Percentiles rank a stretch among this genome's conserved stretches.
Evolutionary conservation across 2,888 invertebrate species (phyloP).

Genomic region (Sacculina carcini): DNA sequence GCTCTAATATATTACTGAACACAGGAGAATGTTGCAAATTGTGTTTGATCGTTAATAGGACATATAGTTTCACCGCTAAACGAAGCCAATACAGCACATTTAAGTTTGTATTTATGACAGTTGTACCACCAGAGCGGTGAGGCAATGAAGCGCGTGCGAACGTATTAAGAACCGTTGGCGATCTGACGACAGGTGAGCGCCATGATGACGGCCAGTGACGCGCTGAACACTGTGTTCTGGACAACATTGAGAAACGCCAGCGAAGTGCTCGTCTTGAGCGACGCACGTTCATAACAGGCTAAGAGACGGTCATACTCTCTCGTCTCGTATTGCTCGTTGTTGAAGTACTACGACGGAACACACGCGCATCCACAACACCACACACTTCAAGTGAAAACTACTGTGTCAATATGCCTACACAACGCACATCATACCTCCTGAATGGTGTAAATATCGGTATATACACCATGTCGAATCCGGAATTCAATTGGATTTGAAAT

Average conservation of each 20-base stretch:
- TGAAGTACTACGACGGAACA: slow-evolving; percentile 52
- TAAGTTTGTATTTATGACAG: no score
- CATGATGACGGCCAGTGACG: slow-evolving; percentile 77
- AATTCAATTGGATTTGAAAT: not conserved
- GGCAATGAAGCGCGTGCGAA: not conserved
- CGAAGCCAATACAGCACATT: no score
- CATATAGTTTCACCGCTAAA: no score
- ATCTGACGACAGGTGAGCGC: slow-evolving; percentile 71
- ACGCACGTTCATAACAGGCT: slow-evolving; percentile 65
- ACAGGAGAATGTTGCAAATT: no score
- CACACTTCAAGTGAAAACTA: not conserved
- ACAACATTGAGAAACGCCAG: slow-evolving; percentile 84
- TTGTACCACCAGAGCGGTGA: no score
- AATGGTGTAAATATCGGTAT: not conserved
- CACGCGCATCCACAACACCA: not conserved
- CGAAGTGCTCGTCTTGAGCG: slow-evolving; percentile 78
- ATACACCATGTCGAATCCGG: not conserved
- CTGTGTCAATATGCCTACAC: not conserved
- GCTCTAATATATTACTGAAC: no score
- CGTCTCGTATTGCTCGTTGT: slow-evolving; percentile 85
- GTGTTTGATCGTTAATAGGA: no score
- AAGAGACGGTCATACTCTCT: slow-evolving; percentile 60
- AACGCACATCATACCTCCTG: not conserved
- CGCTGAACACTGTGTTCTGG: slow-evolving; percentile 87
- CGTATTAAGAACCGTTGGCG: slow-evolving; percentile 33